These are phyloP conservation scores for Brachypodius melanocephalos DNA, from an alignment of 2,113 vertebrate species.

Conservation along the genomic window DNA sequence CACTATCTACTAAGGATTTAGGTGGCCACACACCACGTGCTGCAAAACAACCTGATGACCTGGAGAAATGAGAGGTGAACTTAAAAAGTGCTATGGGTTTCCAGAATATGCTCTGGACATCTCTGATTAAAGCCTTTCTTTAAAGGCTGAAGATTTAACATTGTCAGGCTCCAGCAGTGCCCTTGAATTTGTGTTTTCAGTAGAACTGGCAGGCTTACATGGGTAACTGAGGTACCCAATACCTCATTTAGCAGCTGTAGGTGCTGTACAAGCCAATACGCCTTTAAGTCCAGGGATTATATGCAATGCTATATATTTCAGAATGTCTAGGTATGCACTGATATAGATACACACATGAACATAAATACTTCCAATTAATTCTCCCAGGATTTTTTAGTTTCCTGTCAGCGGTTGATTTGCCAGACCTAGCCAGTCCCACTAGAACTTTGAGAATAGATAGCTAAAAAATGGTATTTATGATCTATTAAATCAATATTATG, in stretches of 20 bases:
- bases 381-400: constrained; percentile 7
- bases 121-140: not conserved
- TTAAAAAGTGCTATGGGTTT: not conserved
- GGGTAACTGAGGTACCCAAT: not conserved
- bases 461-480: not conserved
- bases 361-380: not conserved
- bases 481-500: constrained; percentile 14
- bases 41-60: not conserved
- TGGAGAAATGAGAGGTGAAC: not conserved
- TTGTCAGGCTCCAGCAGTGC: not conserved
- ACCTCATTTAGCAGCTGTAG: not conserved
- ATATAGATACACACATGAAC: not conserved
- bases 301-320: not conserved
- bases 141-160: not conserved
- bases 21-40: not conserved
- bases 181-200: not conserved
- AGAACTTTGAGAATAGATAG: not conserved
- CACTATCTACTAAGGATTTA: not conserved
- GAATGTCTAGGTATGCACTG: not conserved
- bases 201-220: not conserved
- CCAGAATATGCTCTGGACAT: not conserved
- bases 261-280: not conserved
- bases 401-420: not conserved
- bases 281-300: not conserved
- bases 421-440: not conserved